Evolutionary conservation across 2,113 vertebrate genomes (phyloP), one percentile per base, ranked within the genome.

Genomic region (Apistogramma diplotaenia): DNA sequence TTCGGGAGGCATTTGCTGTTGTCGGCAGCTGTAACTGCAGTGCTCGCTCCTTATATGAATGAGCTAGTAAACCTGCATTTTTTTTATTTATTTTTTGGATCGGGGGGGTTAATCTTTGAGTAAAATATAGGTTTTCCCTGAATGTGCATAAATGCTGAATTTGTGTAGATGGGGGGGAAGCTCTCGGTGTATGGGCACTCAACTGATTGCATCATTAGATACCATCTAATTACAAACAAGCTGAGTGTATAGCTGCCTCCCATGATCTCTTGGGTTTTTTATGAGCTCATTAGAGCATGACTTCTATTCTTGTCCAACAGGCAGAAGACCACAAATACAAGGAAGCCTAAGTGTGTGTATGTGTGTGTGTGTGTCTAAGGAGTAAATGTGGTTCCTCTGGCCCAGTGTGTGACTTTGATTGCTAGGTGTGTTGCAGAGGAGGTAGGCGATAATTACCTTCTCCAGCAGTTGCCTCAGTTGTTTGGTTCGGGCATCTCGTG

Each of bases 401-500:
- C 13, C 59, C 60, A 16, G 2, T 74, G 49, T 21, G 11, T 31
- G 43, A 74, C 56, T 49, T 58, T 25, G 55, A 70, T 25, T 57
- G 54, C 35, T 5, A 33, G 59, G 15, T 43, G 46, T 54, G 73
- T 59, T 78, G 83, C 56, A 2, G 5, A 27, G 56, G 71, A 51
- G 85, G 76, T 76, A 76, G 77, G 54, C 12, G 15, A 73, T 74
- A 53, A 78, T 96, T 96, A 99, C 98, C 97, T 99, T 99, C 94
- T 99, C 98, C 95, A 99, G 92, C 49, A 99, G 97, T 94, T 99
- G 98, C 92, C 98, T 96, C 92, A 99, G 97, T 93, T 99, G 98
- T 93, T 98, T 99, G 83, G 97, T 99, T 92, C 98, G 96, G 89
- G 97, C 97, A 6, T 99, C 98, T 54, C 97, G 96, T 3, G 98